Percentiles rank a stretch among this genome's conserved stretches.
phyloP scores from a whole-genome alignment of 2,888 invertebrate species.

The Brassicogethes aeneus region DNA sequence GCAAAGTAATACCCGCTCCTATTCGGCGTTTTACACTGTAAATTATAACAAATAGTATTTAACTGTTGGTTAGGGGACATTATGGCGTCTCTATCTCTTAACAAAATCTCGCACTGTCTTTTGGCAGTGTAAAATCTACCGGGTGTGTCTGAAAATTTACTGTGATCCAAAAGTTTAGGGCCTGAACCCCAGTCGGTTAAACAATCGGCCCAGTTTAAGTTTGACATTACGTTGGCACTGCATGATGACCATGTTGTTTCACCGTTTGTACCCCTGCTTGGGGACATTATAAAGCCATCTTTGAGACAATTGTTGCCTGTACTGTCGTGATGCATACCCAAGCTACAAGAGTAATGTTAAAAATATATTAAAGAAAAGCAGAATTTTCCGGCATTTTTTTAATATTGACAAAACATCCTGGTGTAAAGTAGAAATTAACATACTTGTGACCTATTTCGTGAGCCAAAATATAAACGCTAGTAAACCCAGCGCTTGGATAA shows the following conservation, averaged over 20 bases:
- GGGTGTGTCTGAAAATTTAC: conserved; percentile 53
- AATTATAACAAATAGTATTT: conserved; percentile 51
- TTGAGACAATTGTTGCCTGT: conserved; percentile 61
- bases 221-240: conserved; percentile 57
- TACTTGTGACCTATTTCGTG: conserved; percentile 83
- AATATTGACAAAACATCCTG: too few relatives aligned
- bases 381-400: conserved; percentile 1
- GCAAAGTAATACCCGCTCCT: conserved; percentile 66
- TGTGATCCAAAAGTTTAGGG: conserved; percentile 49
- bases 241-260: conserved; percentile 72
- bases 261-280: conserved; percentile 66
- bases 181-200: conserved; percentile 50
- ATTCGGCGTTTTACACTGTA: conserved; percentile 64
- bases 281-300: conserved; percentile 76
- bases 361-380: conserved; percentile 1
- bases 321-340: conserved; percentile 77
- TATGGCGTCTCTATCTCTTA: conserved; percentile 59
- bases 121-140: conserved; percentile 65
- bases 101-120: conserved; percentile 62
- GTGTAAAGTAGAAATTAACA: conserved; percentile 28
- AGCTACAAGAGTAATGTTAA: conserved; percentile 38
- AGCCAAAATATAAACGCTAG: conserved; percentile 71
- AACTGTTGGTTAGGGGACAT: conserved; percentile 40
- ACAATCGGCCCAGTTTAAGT: conserved; percentile 57
- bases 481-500: conserved; percentile 77